phyloP scores from a whole-genome alignment of 2,797 vertebrate genomes.

The Potorous gilbertii region DNA sequence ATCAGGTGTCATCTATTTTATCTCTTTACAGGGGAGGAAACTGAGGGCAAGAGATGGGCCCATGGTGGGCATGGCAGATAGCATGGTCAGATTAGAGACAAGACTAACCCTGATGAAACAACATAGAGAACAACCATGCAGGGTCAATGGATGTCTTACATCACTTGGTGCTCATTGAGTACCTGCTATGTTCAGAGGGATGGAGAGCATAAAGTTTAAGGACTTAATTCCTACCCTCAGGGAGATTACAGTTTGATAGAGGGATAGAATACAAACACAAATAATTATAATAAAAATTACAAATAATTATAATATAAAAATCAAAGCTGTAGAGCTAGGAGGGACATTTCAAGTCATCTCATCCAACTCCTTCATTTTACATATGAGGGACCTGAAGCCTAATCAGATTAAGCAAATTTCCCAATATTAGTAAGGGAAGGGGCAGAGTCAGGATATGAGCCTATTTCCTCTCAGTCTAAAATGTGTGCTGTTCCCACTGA shows the following conservation, averaged over 20 bases:
- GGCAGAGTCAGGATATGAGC: background rate
- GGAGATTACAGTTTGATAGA: background rate
- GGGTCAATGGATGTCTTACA: background rate
- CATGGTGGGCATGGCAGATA: background rate
- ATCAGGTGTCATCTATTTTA: background rate
- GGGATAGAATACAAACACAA: background rate
- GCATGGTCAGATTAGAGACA: background rate
- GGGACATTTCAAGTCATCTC: background rate
- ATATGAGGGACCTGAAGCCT: background rate
- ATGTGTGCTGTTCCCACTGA: no score
- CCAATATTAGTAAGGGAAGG: background rate
- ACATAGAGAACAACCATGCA: background rate
- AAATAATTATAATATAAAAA: background rate
- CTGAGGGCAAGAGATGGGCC: background rate
- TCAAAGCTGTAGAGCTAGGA: background rate
- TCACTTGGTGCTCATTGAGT: background rate
- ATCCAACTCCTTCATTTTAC: background rate
- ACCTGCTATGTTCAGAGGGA: background rate
- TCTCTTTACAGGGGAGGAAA: background rate
- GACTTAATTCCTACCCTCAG: background rate
- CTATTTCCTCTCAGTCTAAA: background rate
- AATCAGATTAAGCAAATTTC: background rate
- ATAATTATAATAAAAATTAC: background rate
- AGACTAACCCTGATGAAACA: background rate
- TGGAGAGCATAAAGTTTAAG: background rate